A percentile compares a stretch with the other conserved stretches of the same genome.
Evolutionary conservation across 1,140 invertebrate species (phyloP).

Genomic region (Mya arenaria): DNA sequence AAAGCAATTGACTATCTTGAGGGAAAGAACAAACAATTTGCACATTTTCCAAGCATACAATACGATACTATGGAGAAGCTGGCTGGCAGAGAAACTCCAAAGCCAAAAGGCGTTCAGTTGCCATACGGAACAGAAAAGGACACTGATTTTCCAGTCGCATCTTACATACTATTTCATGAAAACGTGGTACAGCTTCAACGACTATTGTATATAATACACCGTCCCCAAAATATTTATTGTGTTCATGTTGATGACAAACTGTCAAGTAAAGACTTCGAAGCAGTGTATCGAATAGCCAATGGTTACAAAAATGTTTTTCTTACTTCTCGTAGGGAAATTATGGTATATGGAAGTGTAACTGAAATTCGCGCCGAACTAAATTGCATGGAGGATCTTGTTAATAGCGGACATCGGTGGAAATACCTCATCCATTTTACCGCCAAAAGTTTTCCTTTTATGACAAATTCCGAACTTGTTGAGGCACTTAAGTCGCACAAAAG

Average conservation of each 20-base stretch:
- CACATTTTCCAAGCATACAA: too few species aligned
- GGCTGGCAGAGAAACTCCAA: too few species aligned
- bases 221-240: constrained; percentile 69
- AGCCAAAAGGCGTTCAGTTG: too few species aligned
- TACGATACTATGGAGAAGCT: too few species aligned
- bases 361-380: constrained; percentile 69
- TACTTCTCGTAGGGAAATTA: constrained; percentile 58
- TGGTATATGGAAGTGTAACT: constrained; percentile 65
- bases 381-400: constrained; percentile 68
- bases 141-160: constrained; percentile 62
- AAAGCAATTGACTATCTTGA: too few species aligned
- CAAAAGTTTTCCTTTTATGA: constrained; percentile 67
- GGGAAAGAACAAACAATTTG: too few species aligned
- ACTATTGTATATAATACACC: constrained; percentile 63
- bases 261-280: constrained; percentile 9
- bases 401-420: constrained; percentile 59
- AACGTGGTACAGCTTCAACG: constrained; percentile 58
- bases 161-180: too few species aligned
- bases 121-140: constrained; percentile 52
- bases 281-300: constrained; percentile 40
- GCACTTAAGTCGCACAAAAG: constrained; percentile 70
- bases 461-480: constrained; percentile 68
- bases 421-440: constrained; percentile 71
- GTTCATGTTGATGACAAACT: constrained; percentile 68
- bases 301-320: constrained; percentile 74